Base-by-base conservation (phyloP, 2,113 vertebrate genomes). In the Mastomys natalensis region DNA sequence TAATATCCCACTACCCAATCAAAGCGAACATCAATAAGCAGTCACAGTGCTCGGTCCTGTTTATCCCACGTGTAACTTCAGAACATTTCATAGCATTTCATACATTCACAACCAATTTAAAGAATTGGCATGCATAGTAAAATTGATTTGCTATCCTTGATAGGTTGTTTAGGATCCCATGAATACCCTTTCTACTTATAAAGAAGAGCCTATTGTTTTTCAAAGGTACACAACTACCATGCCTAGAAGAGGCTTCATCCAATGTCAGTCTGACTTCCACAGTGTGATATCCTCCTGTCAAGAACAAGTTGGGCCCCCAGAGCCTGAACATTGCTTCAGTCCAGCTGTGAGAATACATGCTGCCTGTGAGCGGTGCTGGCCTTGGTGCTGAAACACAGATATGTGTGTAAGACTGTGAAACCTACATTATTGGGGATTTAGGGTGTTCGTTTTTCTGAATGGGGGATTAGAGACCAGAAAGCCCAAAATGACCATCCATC, bases 381-480 rank as follows among this genome's bases (percentile, higher is more conserved):
- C 98, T 98, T 98, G 99, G 98, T 98, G 98, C 98, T 98, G 96
- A 94, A 98, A 98, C 98, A 98, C 98, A 98, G 94, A 98, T 97
- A 96, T 88, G 97, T 98, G 98, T 92, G 96, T 95, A 97, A 97
- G 98, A 98, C 98, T 96, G 78, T 99, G 99, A 99, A 99, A 95
- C 98, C 98, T 98, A 97, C 98, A 98, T 99, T 99, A 99, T 99
- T 98, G 99, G 98, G 98, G 99, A 99, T 99, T 99, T 98, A 98
- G 98, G 97, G 97, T 98, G 97, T 98, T 98, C 98, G 98, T 98
- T 98, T 98, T 98, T 97, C 97, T 98, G 98, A 98, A 98, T 95
- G 98, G 96, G 98, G 98, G 99, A 99, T 99, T 99, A 99, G 98
- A 98, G 97, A 98, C 97, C 3, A 94, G 97, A 98, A 98, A 99